phyloP scores from a whole-genome alignment of 2,888 invertebrate species.

The Cerceris rybyensis region DNA sequence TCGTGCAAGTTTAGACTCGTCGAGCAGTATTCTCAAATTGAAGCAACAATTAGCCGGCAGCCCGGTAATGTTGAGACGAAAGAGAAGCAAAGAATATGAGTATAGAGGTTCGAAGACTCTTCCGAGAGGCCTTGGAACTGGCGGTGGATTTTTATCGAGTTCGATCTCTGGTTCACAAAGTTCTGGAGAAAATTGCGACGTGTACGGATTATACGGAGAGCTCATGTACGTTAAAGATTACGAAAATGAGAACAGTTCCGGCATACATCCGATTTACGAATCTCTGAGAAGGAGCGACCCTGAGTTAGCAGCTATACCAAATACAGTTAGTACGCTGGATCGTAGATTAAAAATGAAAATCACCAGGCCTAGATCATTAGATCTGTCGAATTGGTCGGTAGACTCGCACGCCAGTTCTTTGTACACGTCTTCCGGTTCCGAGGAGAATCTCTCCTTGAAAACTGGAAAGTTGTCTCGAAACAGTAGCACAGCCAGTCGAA shows the following conservation, averaged over 20 bases:
- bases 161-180: conserved; percentile 85
- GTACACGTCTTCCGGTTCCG: conserved; percentile 93
- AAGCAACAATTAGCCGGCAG: conserved; percentile 86
- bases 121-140: conserved; percentile 88
- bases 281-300: conserved; percentile 91
- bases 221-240: conserved; percentile 94
- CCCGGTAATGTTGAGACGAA: conserved; percentile 85
- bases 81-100: conserved; percentile 84
- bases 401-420: conserved; percentile 92
- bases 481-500: conserved; percentile 89
- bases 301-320: conserved; percentile 91
- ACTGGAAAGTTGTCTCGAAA: conserved; percentile 87
- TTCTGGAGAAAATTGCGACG: conserved; percentile 88
- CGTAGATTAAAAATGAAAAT: conserved; percentile 91
- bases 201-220: conserved; percentile 94
- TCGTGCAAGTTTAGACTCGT: conserved; percentile 84
- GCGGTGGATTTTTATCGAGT: conserved; percentile 83
- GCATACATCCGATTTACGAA: conserved; percentile 89
- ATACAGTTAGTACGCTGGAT: conserved; percentile 91
- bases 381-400: conserved; percentile 94
- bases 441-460: conserved; percentile 90
- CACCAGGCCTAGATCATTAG: conserved; percentile 90
- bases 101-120: conserved; percentile 90
- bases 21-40: conserved; percentile 83
- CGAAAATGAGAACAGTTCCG: conserved; percentile 89